Evolutionary conservation across 1,140 invertebrate species (phyloP).

Genomic region (Drosophila lini): DNA sequence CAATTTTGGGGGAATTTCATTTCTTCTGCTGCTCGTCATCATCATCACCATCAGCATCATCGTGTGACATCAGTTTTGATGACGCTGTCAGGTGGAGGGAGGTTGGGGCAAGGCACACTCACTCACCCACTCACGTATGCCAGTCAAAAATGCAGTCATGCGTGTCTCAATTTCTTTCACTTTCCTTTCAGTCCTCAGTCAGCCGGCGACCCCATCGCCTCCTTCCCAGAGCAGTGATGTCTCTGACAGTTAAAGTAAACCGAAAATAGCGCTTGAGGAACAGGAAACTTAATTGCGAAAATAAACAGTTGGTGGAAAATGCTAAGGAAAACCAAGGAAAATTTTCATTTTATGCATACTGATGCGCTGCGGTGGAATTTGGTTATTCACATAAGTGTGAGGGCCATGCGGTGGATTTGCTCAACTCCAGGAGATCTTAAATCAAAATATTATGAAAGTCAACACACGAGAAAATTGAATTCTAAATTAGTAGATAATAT

Average conservation of each 20-base stretch:
- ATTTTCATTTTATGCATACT: conserved; percentile 20
- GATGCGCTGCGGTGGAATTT: conserved; percentile 7
- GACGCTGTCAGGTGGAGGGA: conserved; percentile 17
- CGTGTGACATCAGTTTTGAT: conserved; percentile 49
- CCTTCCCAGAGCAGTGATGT: background rate
- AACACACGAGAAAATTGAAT: background rate
- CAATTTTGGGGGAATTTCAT: conserved; percentile 21
- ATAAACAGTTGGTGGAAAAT: conserved; percentile 25
- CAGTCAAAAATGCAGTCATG: conserved; percentile 61
- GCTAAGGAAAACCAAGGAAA: conserved; percentile 1
- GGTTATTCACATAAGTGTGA: conserved; percentile 7
- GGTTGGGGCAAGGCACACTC: background rate
- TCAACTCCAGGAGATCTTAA: too few relatives aligned
- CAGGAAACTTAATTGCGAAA: conserved; percentile 54
- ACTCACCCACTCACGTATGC: conserved; percentile 37
- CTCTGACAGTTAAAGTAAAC: conserved; percentile 32
- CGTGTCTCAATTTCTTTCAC: conserved; percentile 44
- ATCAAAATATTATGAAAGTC: background rate
- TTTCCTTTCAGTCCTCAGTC: conserved; percentile 12
- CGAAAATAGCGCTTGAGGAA: conserved; percentile 17
- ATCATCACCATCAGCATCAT: conserved; percentile 29
- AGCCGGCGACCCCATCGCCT: background rate
- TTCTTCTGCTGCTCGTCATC: conserved; percentile 30
- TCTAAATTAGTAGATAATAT: background rate
- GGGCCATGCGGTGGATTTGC: background rate